Percentiles rank a stretch among this genome's conserved stretches.
These are phyloP conservation scores for Macrostomum lignano DNA, from an alignment of 1,140 invertebrate species.

Conservation along the genomic window DNA sequence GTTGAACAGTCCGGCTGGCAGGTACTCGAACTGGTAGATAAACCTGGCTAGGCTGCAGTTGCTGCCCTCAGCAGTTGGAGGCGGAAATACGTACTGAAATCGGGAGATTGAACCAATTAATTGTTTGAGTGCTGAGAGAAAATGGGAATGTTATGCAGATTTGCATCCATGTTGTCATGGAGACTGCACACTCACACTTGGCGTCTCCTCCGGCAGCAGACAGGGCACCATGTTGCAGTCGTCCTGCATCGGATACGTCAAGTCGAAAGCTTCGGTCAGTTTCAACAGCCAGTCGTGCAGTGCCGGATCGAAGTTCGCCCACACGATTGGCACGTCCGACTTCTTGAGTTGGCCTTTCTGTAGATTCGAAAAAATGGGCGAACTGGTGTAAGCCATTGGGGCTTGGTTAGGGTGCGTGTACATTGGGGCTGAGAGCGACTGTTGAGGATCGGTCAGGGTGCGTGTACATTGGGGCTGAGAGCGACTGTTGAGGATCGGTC, in stretches of 20 bases:
- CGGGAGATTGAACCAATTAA: no score
- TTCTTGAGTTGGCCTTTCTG: conserved; percentile 5
- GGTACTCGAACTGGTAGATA: conserved; percentile 18
- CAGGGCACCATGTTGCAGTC: conserved; percentile 8
- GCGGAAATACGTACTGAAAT: conserved; percentile 18
- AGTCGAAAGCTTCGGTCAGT: conserved; percentile 9
- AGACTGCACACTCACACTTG: no score
- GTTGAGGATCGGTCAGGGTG: no score
- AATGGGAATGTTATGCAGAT: no score
- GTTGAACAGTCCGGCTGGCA: conserved; percentile 23
- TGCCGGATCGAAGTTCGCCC: conserved; percentile 6
- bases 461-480: no score
- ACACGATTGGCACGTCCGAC: conserved; percentile 6
- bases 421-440: no score
- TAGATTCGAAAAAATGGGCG: no score
- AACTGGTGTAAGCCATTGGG: no score
- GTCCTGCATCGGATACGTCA: conserved; percentile 4
- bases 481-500: no score
- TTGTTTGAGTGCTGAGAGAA: no score
- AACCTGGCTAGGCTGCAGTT: conserved; percentile 13
- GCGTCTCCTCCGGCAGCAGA: conserved; percentile 7
- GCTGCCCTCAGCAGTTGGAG: conserved; percentile 10
- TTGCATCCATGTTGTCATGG: no score
- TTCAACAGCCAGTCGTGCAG: conserved; percentile 8
- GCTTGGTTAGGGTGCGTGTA: no score